Evolutionary conservation across 2,113 vertebrate genomes (phyloP), one percentile per base, ranked within the genome.

Genomic region (Tachycineta bicolor): DNA sequence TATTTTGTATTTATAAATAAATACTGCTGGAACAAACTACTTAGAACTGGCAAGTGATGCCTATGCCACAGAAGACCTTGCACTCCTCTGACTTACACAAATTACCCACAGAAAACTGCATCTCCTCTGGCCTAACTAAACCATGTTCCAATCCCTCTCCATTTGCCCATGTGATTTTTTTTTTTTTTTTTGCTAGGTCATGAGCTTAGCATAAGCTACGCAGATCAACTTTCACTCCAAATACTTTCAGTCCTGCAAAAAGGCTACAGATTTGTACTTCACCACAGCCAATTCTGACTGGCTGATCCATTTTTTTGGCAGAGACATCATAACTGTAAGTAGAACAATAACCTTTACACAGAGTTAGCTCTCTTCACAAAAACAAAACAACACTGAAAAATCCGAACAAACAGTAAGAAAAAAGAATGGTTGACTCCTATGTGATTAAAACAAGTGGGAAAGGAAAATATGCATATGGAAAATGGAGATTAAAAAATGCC

Each of bases 201-300:
- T 39, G 79, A 81, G 76, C 83, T 86, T 70, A 92, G 60, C 44
- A 74, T 74, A 92, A 92, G 63, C 91, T 74, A 12, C 7, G 43
- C 4, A 56, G 89, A 89, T 87, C 68, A 89, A 81, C 83, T 94
- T 95, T 90, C 88, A 84, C 68, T 83, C 52, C 80, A 83, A 94
- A 92, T 55, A 80, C 76, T 75, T 90, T 80, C 69, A 70, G 33
- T 60, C 33, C 69, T 64, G 26, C 64, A 81, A 81, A 91, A 87
- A 84, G 9, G 34, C 52, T 90, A 47, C 52, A 67, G 76, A 81
- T 83, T 50, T 83, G 15, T 70, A 77, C 47, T 81, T 74, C 33
- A 58, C 43, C 50, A 88, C 59, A 90, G 79, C 37, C 76, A 87
- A 16, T 60, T 46, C 59, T 18, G 39, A 92, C 39, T 20, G 33